A percentile compares a stretch with the other conserved stretches of the same genome.
phyloP scores from a whole-genome alignment of 2,888 invertebrate species.

The Herminia tarsipennalis region DNA sequence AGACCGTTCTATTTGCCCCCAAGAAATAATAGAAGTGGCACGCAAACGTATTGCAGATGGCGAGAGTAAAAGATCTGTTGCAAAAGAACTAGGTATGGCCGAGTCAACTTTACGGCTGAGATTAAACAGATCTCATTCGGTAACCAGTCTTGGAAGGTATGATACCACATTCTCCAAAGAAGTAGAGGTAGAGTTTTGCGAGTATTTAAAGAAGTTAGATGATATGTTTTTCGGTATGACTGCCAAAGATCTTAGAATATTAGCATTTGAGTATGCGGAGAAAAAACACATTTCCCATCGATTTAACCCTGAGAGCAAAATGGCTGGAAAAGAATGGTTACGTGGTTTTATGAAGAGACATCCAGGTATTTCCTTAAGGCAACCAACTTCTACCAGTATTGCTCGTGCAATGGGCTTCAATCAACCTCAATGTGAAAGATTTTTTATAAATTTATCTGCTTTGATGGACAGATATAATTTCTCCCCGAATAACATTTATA shows the following conservation, averaged over 20 bases:
- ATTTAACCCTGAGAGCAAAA: constrained; percentile 7
- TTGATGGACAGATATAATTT: constrained; percentile 17
- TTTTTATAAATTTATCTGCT: constrained; percentile 12
- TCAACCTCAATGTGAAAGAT: constrained; percentile 12
- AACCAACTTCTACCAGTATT: constrained; percentile 19
- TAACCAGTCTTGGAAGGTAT: constrained; percentile 1
- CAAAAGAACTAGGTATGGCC: constrained; percentile 1
- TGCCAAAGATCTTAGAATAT: constrained; percentile 2
- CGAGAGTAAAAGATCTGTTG: neutral
- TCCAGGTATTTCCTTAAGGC: constrained; percentile 18
- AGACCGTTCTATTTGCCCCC: too few species aligned
- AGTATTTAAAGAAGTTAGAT: constrained; percentile 8
- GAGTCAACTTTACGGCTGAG: constrained; percentile 7
- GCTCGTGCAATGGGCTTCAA: constrained; percentile 27
- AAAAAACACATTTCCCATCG: constrained; percentile 7
- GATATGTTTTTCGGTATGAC: constrained; percentile 18
- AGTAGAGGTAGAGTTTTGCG: constrained; percentile 12
- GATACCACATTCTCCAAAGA: constrained; percentile 12
- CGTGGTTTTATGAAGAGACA: constrained; percentile 20
- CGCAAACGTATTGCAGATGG: neutral
- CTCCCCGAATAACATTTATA: constrained; percentile 13
- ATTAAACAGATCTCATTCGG: neutral
- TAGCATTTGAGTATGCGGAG: constrained; percentile 17
- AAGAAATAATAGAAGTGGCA: too few species aligned
- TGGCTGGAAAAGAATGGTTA: constrained; percentile 25